Conservation (phyloP, 2,113 vertebrate species). For the Callipepla californica region DNA sequence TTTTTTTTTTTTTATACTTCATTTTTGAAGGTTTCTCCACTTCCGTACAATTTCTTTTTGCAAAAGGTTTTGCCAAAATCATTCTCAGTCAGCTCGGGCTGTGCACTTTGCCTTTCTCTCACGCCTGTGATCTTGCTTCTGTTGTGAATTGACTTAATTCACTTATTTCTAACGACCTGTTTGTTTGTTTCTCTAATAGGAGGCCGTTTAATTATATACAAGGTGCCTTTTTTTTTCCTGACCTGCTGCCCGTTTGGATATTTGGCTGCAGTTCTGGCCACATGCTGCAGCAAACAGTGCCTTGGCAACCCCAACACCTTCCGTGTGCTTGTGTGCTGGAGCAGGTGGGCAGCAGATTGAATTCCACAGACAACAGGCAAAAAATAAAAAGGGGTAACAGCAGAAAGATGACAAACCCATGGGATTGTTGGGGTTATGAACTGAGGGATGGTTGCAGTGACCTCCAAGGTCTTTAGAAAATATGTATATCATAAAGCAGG, state of each 20-base stretch:
- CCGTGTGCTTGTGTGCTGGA: no score
- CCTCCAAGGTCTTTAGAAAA: not conserved
- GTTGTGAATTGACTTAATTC: conserved; percentile 20
- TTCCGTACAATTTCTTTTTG: conserved; percentile 47
- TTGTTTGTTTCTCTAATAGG: not conserved
- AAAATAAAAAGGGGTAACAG: not conserved
- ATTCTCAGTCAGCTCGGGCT: conserved; percentile 42
- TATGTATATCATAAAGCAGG: not conserved
- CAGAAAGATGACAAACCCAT: not conserved
- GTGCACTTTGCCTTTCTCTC: not conserved
- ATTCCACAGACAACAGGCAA: no score
- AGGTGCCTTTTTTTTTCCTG: not conserved
- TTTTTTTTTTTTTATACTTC: not conserved
- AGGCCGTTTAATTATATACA: not conserved
- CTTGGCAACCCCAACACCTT: not conserved
- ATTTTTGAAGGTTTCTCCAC: conserved; percentile 43
- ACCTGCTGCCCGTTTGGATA: not conserved
- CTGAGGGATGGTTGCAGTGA: no score
- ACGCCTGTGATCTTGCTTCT: not conserved
- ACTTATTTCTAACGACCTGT: not conserved
- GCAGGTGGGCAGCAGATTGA: accelerated
- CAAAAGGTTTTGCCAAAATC: conserved; percentile 17
- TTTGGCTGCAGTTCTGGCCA: not conserved
- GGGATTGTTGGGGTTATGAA: not conserved
- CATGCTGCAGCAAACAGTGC: not conserved